Evolutionary conservation across 2,888 invertebrate species (phyloP).

Genomic region (Himalopsyche kuldschensis): DNA sequence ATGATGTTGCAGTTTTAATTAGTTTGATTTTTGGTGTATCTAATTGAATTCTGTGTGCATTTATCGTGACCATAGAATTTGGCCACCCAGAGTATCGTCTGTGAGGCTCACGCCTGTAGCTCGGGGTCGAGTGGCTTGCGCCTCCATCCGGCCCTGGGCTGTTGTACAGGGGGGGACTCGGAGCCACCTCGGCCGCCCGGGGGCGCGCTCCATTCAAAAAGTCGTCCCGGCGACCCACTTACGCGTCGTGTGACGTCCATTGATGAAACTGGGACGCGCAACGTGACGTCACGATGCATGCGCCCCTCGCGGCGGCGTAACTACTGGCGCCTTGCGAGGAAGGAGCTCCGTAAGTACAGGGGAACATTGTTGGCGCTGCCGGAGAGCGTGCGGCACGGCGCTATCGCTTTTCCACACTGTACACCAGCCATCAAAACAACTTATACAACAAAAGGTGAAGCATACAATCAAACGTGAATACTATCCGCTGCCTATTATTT

Average conservation of each 20-base stretch:
- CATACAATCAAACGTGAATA: no score
- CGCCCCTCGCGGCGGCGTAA: constrained; percentile 11
- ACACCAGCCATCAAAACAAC: no score
- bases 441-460: no score
- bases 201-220: constrained; percentile 18
- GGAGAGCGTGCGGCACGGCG: background rate
- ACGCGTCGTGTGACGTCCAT: constrained; percentile 17
- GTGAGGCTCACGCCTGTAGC: background rate
- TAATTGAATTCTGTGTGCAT: no score
- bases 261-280: constrained; percentile 21
- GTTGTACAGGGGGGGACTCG: background rate
- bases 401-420: no score
- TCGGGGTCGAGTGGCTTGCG: background rate
- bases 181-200: background rate
- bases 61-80: no score
- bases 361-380: background rate
- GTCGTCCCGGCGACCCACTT: background rate
- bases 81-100: background rate
- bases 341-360: background rate
- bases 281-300: constrained; percentile 28
- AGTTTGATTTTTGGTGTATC: no score
- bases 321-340: background rate
- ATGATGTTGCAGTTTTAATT: no score
- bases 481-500: no score
- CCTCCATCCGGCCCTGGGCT: background rate